Base-by-base conservation (phyloP, 2,113 vertebrate genomes). In the Aleadryas rufinucha region DNA sequence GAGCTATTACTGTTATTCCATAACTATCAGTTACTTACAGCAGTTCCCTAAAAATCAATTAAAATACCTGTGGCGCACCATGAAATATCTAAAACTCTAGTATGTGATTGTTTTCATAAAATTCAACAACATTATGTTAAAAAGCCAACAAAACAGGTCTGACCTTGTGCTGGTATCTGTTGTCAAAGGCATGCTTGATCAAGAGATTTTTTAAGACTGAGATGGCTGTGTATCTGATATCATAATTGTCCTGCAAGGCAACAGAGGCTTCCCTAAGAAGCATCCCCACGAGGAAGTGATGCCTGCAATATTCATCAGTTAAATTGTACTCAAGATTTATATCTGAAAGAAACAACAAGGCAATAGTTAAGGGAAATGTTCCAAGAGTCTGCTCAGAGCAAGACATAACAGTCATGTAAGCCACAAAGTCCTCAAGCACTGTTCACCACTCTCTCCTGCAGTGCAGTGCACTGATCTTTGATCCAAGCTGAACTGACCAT, bases 211-310 rank as follows among this genome's bases (percentile, higher is more conserved):
- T 99, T 83, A 99, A 93, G 35, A 98, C 97, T 31, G 98, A 97
- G 87, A 99, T 99, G 31, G 99, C 99, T 31, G 97, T 98, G 28
- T 98, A 99, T 93, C 99, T 98, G 96, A 99, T 98, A 84, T 99
- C 99, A 0, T 98, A 98, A 65, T 97, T 98, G 75, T 98, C 99
- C 96, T 99, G 99, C 77, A 99, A 92, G 89, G 98, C 99, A 72
- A 98, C 98, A 11, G 99, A 98, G 42, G 98, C 98, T 95, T 99
- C 99, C 84, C 99, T 98, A 92, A 99, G 97, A 82, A 99, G 97
- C 92, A 99, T 98, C 45, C 99, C 99, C 89, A 99, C 99, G 87
- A 99, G 97, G 97, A 99, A 99, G 95, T 99, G 99, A 95, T 99
- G 98, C 31, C 95, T 98, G 97, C 99, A 99, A 97, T 99, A 99